These are phyloP conservation scores for Argyrosomus japonicus DNA, from an alignment of 2,113 vertebrate species.

Conservation along the genomic window DNA sequence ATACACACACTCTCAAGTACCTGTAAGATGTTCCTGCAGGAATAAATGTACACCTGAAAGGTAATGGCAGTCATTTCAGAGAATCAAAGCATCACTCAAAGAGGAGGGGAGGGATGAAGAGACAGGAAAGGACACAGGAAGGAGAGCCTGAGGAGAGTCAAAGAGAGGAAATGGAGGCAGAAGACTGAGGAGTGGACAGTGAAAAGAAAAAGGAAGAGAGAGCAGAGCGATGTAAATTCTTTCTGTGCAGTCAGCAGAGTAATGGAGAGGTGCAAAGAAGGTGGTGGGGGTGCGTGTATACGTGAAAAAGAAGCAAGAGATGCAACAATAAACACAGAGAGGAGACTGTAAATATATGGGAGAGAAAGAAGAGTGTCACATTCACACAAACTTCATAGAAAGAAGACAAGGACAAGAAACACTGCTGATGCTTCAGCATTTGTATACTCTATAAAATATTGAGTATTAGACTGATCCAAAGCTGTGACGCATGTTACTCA, in stretches of 20 bases:
- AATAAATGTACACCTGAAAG: constrained; percentile 29
- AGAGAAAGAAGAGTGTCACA: not conserved
- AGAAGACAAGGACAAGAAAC: constrained; percentile 22
- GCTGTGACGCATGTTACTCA: constrained; percentile 44
- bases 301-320: constrained; percentile 22
- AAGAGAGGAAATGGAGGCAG: not conserved
- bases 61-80: constrained; percentile 39
- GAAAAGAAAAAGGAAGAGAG: constrained; percentile 14
- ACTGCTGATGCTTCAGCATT: constrained; percentile 23
- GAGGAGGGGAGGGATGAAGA: not conserved
- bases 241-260: constrained; percentile 44
- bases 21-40: constrained; percentile 25
- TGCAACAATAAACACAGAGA: constrained; percentile 37
- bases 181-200: not conserved
- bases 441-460: constrained; percentile 23
- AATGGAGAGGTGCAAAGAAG: constrained; percentile 22
- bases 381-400: constrained; percentile 19
- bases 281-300: not conserved
- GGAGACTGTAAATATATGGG: not conserved
- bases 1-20: not conserved
- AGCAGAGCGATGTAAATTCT: constrained; percentile 31
- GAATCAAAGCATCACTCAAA: constrained; percentile 16
- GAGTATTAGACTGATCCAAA: constrained; percentile 28
- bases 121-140: constrained; percentile 12
- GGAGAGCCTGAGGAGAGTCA: not conserved